Base-by-base conservation (phyloP, 2,797 vertebrate species). In the Trachurus trachurus region DNA sequence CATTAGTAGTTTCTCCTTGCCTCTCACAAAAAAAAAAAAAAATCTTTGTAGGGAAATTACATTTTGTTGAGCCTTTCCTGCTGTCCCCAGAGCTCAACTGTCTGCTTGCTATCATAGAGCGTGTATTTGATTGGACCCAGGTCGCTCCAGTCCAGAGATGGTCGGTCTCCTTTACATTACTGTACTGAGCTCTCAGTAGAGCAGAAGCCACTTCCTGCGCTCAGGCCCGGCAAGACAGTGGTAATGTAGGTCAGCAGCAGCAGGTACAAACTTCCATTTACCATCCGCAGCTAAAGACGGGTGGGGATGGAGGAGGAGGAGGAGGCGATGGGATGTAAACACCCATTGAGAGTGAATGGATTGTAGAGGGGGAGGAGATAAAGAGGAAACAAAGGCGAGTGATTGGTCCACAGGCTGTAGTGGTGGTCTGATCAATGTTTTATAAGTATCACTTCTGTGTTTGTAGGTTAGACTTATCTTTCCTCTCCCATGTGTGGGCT, bases 201-300 rank as follows among this genome's bases (percentile, higher is more conserved):
- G 65, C 13, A 39, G 44, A 80, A 79, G 66, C 34, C 59, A 15
- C 66, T 11, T 62, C 62, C 37, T 74, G 50, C 15, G 47, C 39
- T 65, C 42, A 59, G 58, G 54, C 52, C 53, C 42, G 52, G 44
- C 64, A 72, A 72, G 68, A 85, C 71, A 22, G 57, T 16, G 16
- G 40, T 54, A 82, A 92, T 86, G 74, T 90, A 88, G 91, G 91
- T 87, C 91, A 90, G 58, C 85, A 92, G 90, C 91, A 90, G 58
- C 85, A 92, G 90, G 90, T 93, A 87, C 74, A 67, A 47, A 64
- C 1, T 44, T 76, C 75, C 83, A 87, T 83, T 80, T 72, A 84
- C 71, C 63, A 62, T 88, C 64, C 19, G 17, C 58, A 60, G 80
- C 65, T 78, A 50, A 83, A 88, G 75, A 77, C 81, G 85, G 89